Conservation (phyloP, 2,888 invertebrate genomes). For the Nymphalis urticae region DNA sequence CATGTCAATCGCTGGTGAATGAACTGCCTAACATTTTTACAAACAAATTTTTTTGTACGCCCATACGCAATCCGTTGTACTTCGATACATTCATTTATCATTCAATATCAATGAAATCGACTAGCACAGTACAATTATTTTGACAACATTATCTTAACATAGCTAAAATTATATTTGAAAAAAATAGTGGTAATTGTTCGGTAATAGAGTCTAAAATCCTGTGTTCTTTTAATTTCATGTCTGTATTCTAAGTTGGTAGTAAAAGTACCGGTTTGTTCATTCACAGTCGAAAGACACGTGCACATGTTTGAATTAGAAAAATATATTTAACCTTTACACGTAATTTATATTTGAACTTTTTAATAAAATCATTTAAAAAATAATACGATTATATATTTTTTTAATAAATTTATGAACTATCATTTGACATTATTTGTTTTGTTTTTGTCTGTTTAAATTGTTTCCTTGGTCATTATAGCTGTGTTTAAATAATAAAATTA, state of each 20-base stretch:
- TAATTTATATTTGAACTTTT: not conserved
- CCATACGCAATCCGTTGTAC: conserved; percentile 45
- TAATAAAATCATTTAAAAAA: not conserved
- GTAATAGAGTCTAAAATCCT: conserved; percentile 32
- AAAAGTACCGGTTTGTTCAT: conserved; percentile 66
- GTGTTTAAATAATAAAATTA: not conserved
- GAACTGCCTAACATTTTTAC: conserved; percentile 57
- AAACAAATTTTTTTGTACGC: conserved; percentile 53
- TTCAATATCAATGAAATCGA: conserved; percentile 68
- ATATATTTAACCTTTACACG: conserved; percentile 32
- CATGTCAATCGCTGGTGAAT: conserved; percentile 52
- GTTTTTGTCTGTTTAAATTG: no score
- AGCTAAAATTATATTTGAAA: conserved; percentile 15
- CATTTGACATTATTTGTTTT: no score
- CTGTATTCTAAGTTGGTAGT: conserved; percentile 42
- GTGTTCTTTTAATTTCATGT: conserved; percentile 17
- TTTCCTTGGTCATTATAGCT: not conserved
- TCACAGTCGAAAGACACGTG: conserved; percentile 50
- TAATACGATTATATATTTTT: not conserved
- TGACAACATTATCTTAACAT: conserved; percentile 40
- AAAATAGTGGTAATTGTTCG: conserved; percentile 11
- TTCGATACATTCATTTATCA: conserved; percentile 67
- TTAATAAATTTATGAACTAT: not conserved
- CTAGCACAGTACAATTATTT: conserved; percentile 60
- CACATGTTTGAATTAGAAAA: conserved; percentile 29